Conservation (phyloP, 2,888 invertebrate species). For the Apodemia arnacis region DNA sequence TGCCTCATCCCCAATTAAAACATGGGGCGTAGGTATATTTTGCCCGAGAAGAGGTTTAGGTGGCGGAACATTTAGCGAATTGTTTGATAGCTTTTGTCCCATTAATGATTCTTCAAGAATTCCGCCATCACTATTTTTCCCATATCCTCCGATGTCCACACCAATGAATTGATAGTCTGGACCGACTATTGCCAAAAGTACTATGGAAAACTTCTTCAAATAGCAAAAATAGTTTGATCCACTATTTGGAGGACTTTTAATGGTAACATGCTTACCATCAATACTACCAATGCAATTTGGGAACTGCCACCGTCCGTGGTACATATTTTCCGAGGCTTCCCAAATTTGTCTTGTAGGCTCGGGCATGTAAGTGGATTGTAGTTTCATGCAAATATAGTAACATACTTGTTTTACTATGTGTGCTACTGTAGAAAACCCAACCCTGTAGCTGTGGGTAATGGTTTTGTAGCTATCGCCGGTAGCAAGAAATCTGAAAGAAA, state of each 20-base stretch:
- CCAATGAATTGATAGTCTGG: background rate
- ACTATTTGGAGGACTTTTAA: conserved; percentile 78
- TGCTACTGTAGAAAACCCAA: conserved; percentile 56
- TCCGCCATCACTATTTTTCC: background rate
- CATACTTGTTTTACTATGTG: conserved; percentile 55
- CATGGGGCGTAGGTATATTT: background rate
- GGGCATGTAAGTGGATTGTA: conserved; percentile 60
- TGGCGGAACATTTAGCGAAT: background rate
- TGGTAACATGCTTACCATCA: conserved; percentile 82
- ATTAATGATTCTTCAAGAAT: too few relatives aligned
- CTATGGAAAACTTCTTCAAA: conserved; percentile 4
- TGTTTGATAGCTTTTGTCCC: too few relatives aligned
- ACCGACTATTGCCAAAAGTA: background rate
- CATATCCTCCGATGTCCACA: conserved; percentile 4
- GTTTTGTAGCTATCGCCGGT: conserved; percentile 58
- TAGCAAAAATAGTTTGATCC: conserved; percentile 55
- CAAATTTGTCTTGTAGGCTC: conserved; percentile 61
- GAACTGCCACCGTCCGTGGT: conserved; percentile 77
- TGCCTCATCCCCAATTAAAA: conserved; percentile 29
- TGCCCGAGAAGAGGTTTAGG: conserved; percentile 34
- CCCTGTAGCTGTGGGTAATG: conserved; percentile 52
- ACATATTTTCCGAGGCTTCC: conserved; percentile 45
- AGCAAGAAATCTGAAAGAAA: conserved; percentile 51
- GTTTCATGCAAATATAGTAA: conserved; percentile 58
- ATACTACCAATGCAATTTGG: conserved; percentile 82